Evolutionary conservation across 1,140 invertebrate genomes (phyloP).

Genomic region (Pollicipes pollicipes): DNA sequence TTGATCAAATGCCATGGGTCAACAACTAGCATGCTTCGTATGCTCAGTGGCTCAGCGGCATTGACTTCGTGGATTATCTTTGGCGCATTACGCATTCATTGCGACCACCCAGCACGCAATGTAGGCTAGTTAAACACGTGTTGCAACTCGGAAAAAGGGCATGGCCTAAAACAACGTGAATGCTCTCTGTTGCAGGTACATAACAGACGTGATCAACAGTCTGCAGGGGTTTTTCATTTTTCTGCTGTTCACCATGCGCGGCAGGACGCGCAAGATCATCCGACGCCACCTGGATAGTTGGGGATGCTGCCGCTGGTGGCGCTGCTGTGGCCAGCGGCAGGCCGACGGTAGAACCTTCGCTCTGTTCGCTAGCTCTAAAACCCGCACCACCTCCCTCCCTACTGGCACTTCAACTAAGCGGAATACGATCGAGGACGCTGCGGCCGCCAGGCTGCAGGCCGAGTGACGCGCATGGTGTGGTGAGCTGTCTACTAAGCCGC

Average conservation of each 20-base stretch:
- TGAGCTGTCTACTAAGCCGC: no score
- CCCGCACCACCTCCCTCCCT: not conserved
- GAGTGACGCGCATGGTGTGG: no score
- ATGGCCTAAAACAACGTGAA: no score
- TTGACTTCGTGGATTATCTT: no score
- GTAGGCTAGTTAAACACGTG: no score
- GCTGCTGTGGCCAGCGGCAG: not conserved
- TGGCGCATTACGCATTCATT: no score
- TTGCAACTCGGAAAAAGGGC: no score
- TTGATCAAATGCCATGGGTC: no score
- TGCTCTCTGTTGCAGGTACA: not conserved
- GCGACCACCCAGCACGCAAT: no score
- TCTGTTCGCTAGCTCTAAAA: not conserved
- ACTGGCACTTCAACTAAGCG: not conserved
- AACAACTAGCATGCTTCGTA: no score
- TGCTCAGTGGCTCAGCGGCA: no score
- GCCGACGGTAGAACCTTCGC: not conserved
- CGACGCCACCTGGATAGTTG: not conserved
- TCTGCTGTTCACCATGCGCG: not conserved
- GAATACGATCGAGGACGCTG: not conserved
- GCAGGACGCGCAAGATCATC: not conserved
- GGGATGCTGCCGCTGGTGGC: not conserved
- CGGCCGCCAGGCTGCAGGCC: no score
- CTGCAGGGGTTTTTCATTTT: not conserved
- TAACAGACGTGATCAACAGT: not conserved